Evolutionary conservation across 1,140 invertebrate species (phyloP).

Genomic region (Drosophila sturtevanti): DNA sequence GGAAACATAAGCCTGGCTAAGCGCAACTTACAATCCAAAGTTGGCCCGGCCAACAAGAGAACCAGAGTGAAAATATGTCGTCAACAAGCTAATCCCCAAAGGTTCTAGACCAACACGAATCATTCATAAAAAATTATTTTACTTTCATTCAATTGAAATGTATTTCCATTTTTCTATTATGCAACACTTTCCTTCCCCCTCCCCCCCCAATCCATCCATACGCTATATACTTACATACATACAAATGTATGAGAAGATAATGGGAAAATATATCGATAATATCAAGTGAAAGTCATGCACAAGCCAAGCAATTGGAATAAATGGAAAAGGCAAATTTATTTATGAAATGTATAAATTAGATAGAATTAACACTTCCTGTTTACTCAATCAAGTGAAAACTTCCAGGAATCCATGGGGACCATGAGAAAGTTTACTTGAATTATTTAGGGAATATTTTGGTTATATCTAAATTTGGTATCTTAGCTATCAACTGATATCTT

Average conservation of each 20-base stretch:
- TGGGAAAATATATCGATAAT: constrained; percentile 2
- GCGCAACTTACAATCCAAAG: constrained; percentile 54
- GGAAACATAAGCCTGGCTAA: constrained; percentile 49
- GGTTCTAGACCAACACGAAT: constrained; percentile 39
- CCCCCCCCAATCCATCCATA: too few species aligned
- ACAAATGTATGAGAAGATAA: not conserved
- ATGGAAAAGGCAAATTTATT: too few species aligned
- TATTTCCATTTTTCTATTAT: constrained; percentile 23
- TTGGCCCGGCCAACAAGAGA: constrained; percentile 21
- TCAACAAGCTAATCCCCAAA: constrained; percentile 47
- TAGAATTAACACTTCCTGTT: too few species aligned
- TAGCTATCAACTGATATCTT: too few species aligned
- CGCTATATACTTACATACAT: too few species aligned
- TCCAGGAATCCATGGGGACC: too few species aligned
- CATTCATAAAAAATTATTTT: constrained; percentile 46
- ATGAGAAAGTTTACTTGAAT: too few species aligned
- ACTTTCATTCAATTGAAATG: constrained; percentile 24
- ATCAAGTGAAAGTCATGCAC: constrained; percentile 2
- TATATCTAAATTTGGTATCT: too few species aligned
- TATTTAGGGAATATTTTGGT: too few species aligned
- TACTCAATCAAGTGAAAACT: too few species aligned
- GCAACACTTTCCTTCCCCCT: not conserved
- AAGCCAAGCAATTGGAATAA: not conserved
- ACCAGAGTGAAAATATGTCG: constrained; percentile 12
- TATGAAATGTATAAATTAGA: too few species aligned